Conservation (phyloP, 2,113 vertebrate species). For the Cranoglanis bouderius region DNA sequence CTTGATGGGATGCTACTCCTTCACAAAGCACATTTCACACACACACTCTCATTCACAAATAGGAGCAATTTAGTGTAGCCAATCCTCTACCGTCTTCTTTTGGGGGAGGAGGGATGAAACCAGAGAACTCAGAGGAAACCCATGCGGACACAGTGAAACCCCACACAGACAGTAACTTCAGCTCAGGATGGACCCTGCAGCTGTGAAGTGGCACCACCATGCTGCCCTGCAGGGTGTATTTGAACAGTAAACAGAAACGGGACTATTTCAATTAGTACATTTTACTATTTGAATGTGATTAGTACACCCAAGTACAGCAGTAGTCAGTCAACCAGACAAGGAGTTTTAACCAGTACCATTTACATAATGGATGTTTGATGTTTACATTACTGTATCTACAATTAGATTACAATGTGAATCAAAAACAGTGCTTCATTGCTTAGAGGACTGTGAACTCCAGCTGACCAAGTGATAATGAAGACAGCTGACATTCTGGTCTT, state of each 20-base stretch:
- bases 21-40: not conserved
- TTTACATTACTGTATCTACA: not conserved
- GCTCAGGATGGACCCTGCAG: not conserved
- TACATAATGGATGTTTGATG: not conserved
- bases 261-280: too few species aligned
- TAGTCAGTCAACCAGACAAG: not conserved
- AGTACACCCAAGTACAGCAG: not conserved
- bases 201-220: not conserved
- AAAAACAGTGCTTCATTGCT: not conserved
- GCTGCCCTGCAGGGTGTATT: not conserved
- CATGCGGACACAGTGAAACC: not conserved
- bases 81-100: not conserved
- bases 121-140: not conserved
- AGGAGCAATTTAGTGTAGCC: not conserved
- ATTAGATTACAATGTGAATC: not conserved
- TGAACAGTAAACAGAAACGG: too few species aligned
- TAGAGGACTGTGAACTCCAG: not conserved
- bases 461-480: not conserved
- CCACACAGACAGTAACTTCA: not conserved
- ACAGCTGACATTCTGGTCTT: not conserved
- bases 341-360: not conserved
- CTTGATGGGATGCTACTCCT: not conserved
- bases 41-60: not conserved
- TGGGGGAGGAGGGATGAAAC: too few species aligned
- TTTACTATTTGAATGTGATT: not conserved